These are phyloP conservation scores for Scytalopus superciliaris DNA, from an alignment of 2,113 vertebrate species.

Conservation along the genomic window DNA sequence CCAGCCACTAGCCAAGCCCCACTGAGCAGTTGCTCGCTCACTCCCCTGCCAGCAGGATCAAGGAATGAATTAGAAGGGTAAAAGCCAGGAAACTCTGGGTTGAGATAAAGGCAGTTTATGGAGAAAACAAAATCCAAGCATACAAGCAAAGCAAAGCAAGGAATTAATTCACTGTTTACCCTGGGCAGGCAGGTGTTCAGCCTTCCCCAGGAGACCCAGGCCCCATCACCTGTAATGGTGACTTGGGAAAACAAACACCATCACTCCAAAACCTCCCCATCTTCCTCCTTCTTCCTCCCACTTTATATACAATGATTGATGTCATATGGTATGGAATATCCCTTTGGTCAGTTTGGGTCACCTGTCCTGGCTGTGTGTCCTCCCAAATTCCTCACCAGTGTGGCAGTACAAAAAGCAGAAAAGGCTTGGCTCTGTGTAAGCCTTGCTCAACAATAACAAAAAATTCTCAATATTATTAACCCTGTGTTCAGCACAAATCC, in stretches of 20 bases:
- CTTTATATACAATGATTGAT: not conserved
- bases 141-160: not conserved
- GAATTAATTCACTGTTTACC: not conserved
- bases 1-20: not conserved
- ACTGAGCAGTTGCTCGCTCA: not conserved
- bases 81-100: not conserved
- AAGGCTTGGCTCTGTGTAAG: not conserved
- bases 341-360: not conserved
- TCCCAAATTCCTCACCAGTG: accelerated
- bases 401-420: accelerated
- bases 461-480: not conserved
- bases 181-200: not conserved
- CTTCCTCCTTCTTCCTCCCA: not conserved
- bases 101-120: not conserved
- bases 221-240: accelerated
- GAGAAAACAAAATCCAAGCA: not conserved
- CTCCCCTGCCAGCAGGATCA: not conserved
- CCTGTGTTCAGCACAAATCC: not conserved
- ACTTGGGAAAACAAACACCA: not conserved
- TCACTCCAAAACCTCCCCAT: not conserved
- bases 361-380: not conserved
- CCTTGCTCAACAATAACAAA: not conserved
- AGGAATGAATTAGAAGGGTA: not conserved
- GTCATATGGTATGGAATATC: not conserved
- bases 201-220: too few species aligned